phyloP scores from a whole-genome alignment of 2,113 vertebrate species.

The Stomatorhinus ivindoensis region DNA sequence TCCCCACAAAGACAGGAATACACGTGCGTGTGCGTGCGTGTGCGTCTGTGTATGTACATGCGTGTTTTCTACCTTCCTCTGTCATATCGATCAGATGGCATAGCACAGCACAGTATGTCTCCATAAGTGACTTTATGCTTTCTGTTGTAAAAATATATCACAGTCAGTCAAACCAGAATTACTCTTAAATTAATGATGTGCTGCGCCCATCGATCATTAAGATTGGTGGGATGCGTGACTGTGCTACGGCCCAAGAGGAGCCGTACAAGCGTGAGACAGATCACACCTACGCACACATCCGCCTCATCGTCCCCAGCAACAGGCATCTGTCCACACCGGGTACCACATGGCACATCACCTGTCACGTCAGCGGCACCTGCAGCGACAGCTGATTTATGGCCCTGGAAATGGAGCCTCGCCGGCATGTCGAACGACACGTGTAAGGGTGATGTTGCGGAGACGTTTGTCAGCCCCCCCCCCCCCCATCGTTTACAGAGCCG shows the following conservation, averaged over 20 bases:
- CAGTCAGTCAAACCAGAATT: not conserved
- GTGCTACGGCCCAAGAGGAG: not conserved
- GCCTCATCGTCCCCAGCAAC: not conserved
- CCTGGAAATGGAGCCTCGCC: not conserved
- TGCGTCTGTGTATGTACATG: not conserved
- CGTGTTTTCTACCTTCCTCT: not conserved
- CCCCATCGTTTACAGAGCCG: not conserved
- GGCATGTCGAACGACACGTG: not conserved
- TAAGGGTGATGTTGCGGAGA: not conserved
- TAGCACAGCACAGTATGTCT: not conserved
- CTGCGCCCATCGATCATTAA: not conserved
- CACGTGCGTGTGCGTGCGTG: not conserved
- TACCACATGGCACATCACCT: not conserved
- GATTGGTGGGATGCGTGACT: not conserved
- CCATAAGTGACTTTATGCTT: not conserved
- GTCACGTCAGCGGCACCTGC: not conserved
- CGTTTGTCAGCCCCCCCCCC: not conserved
- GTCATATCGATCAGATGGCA: not conserved
- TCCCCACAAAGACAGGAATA: not conserved
- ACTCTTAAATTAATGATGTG: not conserved
- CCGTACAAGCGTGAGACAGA: not conserved
- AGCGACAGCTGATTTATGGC: slow-evolving; percentile 1
- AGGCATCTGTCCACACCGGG: not conserved
- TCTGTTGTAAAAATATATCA: not conserved
- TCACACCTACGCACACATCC: not conserved